These are phyloP conservation scores for Gnathonemus echidnorhynchus DNA, from an alignment of 2,113 vertebrate species.

Conservation along the genomic window DNA sequence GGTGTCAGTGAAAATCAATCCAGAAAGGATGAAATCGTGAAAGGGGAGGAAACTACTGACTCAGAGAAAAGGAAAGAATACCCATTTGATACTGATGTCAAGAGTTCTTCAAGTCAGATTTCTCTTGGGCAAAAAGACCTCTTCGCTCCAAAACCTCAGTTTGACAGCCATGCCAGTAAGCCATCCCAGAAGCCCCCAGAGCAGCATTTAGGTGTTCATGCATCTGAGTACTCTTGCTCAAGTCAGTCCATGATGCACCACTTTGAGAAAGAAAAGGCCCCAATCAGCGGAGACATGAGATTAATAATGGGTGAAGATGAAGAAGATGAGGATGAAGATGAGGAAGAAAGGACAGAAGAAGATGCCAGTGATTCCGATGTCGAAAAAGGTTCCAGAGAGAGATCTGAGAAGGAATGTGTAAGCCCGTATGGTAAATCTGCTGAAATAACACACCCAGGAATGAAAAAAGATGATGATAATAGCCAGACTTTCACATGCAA, in stretches of 20 bases:
- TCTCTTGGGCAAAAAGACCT: constrained; percentile 48
- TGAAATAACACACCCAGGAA: constrained; percentile 39
- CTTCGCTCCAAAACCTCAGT: constrained; percentile 26
- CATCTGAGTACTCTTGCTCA: constrained; percentile 48
- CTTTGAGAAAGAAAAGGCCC: constrained; percentile 47
- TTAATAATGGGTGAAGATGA: constrained; percentile 57
- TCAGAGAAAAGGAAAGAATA: constrained; percentile 40
- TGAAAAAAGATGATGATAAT: constrained; percentile 28
- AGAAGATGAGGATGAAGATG: constrained; percentile 46
- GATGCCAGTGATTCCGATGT: constrained; percentile 79
- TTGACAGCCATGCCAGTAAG: constrained; percentile 32
- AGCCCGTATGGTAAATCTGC: constrained; percentile 31
- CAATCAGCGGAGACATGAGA: constrained; percentile 50
- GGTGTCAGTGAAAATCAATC: neutral
- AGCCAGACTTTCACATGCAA: neutral
- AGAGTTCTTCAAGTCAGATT: constrained; percentile 37
- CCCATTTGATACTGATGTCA: constrained; percentile 38
- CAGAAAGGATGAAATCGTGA: neutral
- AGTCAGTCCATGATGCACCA: constrained; percentile 40
- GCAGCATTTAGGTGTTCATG: constrained; percentile 50
- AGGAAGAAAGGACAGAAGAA: constrained; percentile 43
- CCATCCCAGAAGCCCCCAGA: constrained; percentile 28
- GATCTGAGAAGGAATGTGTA: constrained; percentile 78
- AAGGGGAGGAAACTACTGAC: constrained; percentile 23
- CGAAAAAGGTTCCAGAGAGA: constrained; percentile 88